Conservation (phyloP, 2,888 invertebrate genomes). For the Dasypolia templi region DNA sequence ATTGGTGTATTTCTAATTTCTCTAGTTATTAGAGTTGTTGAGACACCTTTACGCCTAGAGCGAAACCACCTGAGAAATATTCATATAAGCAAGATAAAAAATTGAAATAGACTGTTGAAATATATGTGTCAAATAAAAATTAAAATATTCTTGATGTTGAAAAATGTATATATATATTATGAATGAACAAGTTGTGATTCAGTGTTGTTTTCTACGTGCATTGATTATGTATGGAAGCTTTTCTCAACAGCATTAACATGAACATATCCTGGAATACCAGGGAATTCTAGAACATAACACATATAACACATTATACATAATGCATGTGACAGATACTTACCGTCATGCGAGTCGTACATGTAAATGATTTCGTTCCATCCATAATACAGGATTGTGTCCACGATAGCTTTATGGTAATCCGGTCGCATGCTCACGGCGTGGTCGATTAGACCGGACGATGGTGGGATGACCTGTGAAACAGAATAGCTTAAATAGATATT, state of each 20-base stretch:
- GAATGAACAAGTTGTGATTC: not conserved
- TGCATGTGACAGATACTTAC: conserved; percentile 89
- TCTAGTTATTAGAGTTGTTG: not conserved
- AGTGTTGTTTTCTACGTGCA: not conserved
- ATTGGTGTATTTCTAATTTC: too few species aligned
- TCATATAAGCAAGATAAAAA: not conserved
- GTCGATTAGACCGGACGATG: conserved; percentile 96
- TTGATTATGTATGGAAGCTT: too few species aligned
- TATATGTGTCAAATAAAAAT: not conserved
- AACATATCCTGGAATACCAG: not conserved
- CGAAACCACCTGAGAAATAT: not conserved
- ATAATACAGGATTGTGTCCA: conserved; percentile 98
- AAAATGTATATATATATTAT: not conserved
- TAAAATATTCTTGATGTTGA: not conserved
- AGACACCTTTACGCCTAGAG: not conserved
- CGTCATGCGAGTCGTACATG: conserved; percentile 97
- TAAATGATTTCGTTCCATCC: conserved; percentile 97
- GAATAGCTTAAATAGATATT: conserved; percentile 7
- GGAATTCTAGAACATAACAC: not conserved
- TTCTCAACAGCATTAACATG: not conserved
- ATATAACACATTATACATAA: conserved; percentile 19
- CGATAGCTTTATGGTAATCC: conserved; percentile 98
- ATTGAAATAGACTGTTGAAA: too few species aligned
- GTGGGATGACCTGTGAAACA: conserved; percentile 93
- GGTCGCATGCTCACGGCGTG: conserved; percentile 98